These are phyloP conservation scores for Chalcosyrphus nemorum DNA, from an alignment of 2,888 invertebrate species.

Conservation along the genomic window DNA sequence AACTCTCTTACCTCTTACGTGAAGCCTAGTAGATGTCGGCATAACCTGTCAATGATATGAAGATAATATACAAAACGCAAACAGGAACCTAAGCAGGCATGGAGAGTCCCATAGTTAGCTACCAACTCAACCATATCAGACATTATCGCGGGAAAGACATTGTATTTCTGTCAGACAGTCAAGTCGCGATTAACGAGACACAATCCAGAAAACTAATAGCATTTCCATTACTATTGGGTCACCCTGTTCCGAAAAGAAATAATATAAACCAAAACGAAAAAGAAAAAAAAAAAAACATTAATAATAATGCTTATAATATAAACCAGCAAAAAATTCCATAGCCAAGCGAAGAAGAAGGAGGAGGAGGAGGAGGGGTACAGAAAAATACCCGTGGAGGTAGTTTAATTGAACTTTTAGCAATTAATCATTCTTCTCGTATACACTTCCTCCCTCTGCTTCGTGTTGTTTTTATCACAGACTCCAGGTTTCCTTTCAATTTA, in stretches of 20 bases:
- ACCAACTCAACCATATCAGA: too few species aligned
- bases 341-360: slow-evolving; percentile 5
- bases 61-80: too few species aligned
- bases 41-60: too few species aligned
- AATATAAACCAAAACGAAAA: too few species aligned
- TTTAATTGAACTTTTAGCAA: slow-evolving; percentile 72
- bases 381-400: slow-evolving; percentile 53
- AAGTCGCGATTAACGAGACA: too few species aligned
- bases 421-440: slow-evolving; percentile 61
- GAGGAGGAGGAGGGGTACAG: not conserved
- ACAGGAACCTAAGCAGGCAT: too few species aligned
- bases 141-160: too few species aligned
- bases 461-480: slow-evolving; percentile 59
- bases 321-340: slow-evolving; percentile 37
- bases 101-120: too few species aligned
- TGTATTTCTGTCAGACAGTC: too few species aligned
- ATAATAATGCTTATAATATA: slow-evolving; percentile 41
- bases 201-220: too few species aligned
- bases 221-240: not conserved
- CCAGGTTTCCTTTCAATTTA: slow-evolving; percentile 65
- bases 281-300: slow-evolving; percentile 19
- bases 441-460: slow-evolving; percentile 44
- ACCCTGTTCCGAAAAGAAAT: slow-evolving; percentile 24
- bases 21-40: too few species aligned
- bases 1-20: too few species aligned